Evolutionary conservation across 2,888 invertebrate genomes (phyloP), one percentile per base, ranked within the genome.

Genomic region (Kuschelorhynchus macadamiae): DNA sequence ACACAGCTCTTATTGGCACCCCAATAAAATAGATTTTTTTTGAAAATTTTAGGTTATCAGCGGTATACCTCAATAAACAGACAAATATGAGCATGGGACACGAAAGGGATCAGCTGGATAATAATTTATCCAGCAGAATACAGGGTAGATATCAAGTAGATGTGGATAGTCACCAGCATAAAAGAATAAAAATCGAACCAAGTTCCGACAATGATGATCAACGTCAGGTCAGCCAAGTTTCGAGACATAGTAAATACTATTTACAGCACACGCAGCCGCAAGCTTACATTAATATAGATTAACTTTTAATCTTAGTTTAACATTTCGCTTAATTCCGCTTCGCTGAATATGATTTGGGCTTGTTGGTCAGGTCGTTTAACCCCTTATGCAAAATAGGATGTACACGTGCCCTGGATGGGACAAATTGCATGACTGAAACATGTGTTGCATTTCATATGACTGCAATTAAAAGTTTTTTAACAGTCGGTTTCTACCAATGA

Each of bases 141-240:
- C 78, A 77, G 63, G 75, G 78, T 16, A 74, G 79, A 66, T 76
- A 76, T 41, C 69, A 57, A 39, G 50, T 47, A 4, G 77, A 76
- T 17, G 73, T 75, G 42, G 81, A 78, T 49, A 74, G 76, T 25
- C 75, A 75, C 18, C 42, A 73, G 11, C 71, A 74, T 18, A 83
- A 83, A 75, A 75, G 79, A 67, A 76, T 79, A 25, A 82, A 81
- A 76, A 59, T 80, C 46, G 82, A 82, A 57, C 71, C 73, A n/a
- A 78, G 74, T 60, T 76, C 75, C n/a, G 82, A 81, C 63, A 76
- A 74, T 14, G 81, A 81, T 72, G 82, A 82, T 68, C 80, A 76
- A 71, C 82, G 82, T 75, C 83, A 82, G 82, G 82, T 83, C 82
- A 82, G 83, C 80, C 80, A 80, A 75, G 8, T 21, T 16, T 52